These are phyloP conservation scores for Chromobotia macracanthus DNA, from an alignment of 2,797 vertebrate genomes.

Conservation along the genomic window DNA sequence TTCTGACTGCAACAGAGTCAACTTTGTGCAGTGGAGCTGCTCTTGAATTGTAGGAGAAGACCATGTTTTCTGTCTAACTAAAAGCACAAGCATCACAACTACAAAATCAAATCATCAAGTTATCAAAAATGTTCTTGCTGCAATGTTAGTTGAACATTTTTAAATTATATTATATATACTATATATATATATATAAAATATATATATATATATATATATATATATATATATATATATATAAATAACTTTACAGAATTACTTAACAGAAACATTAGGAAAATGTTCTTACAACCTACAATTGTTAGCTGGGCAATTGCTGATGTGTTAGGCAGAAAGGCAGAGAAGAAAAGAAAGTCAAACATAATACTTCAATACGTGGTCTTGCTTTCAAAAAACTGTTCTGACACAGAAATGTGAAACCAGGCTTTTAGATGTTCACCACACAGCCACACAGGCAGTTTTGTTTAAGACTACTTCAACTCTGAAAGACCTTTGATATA, in stretches of 20 bases:
- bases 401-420: slow-evolving; percentile 22
- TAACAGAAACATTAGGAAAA: too few species aligned
- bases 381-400: slow-evolving; percentile 10
- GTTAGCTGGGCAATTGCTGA: neutral
- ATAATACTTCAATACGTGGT: neutral
- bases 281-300: neutral
- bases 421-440: slow-evolving; percentile 15
- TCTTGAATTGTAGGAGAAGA: slow-evolving; percentile 25
- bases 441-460: slow-evolving; percentile 71
- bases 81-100: neutral
- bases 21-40: slow-evolving; percentile 20
- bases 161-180: too few species aligned
- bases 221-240: too few species aligned
- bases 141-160: too few species aligned
- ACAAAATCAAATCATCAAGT: slow-evolving; percentile 50
- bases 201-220: too few species aligned
- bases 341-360: neutral
- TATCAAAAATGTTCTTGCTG: slow-evolving; percentile 19
- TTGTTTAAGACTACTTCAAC: slow-evolving; percentile 55
- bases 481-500: neutral
- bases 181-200: too few species aligned
- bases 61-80: slow-evolving; percentile 21
- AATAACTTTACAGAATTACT: slow-evolving; percentile 13
- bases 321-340: neutral
- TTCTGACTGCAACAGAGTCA: slow-evolving; percentile 26